Conservation (phyloP, 2,888 invertebrate genomes). For the Schrankia costaestrigalis region DNA sequence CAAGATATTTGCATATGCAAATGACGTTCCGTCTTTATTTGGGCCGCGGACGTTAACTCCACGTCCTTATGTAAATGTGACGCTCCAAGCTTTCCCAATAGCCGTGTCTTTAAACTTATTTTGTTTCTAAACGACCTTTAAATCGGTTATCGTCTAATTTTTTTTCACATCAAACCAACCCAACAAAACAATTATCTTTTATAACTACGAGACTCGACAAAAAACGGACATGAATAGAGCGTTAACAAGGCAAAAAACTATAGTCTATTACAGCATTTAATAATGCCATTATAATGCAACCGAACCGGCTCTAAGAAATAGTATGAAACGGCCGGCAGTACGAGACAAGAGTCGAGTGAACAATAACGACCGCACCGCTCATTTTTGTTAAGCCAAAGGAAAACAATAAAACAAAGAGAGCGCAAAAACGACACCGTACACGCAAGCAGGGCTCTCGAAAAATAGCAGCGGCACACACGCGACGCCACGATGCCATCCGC, state of each 20-base stretch:
- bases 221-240: constrained; percentile 49
- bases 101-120: constrained; percentile 45
- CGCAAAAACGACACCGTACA: constrained; percentile 64
- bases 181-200: constrained; percentile 45
- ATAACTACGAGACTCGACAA: constrained; percentile 41
- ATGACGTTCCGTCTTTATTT: constrained; percentile 74
- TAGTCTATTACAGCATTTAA: constrained; percentile 48
- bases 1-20: constrained; percentile 76
- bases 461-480: constrained; percentile 51
- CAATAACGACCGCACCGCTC: constrained; percentile 64
- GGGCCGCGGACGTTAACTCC: constrained; percentile 66
- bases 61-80: constrained; percentile 64
- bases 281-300: constrained; percentile 51
- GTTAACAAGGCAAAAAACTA: constrained; percentile 55
- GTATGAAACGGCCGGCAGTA: constrained; percentile 37
- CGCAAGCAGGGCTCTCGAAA: constrained; percentile 67
- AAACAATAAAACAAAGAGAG: constrained; percentile 71
- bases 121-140: constrained; percentile 41
- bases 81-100: constrained; percentile 46
- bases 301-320: constrained; percentile 45
- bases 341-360: constrained; percentile 55
- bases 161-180: constrained; percentile 36
- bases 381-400: constrained; percentile 62
- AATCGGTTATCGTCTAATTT: constrained; percentile 39
- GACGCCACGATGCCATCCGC: constrained; percentile 45